phyloP scores from a whole-genome alignment of 2,888 invertebrate genomes.

The Drosophila neotestacea region DNA sequence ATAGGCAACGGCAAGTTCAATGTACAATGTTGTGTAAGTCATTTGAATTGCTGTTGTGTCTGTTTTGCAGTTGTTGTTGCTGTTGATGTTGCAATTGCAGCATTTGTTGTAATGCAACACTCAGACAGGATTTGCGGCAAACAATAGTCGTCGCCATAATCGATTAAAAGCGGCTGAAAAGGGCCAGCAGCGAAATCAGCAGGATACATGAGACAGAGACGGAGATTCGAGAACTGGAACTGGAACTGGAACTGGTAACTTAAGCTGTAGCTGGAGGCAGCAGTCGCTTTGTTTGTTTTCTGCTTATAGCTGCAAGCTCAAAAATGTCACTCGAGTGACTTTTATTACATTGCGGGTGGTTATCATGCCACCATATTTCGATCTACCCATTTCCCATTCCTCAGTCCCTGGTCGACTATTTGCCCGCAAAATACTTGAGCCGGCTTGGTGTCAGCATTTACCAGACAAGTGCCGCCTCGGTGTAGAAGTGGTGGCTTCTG shows the following conservation, averaged over 20 bases:
- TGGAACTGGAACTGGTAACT: conserved; percentile 10
- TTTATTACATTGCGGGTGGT: conserved; percentile 65
- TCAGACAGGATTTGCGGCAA: conserved; percentile 76
- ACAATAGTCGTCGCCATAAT: conserved; percentile 72
- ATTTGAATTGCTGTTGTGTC: conserved; percentile 18
- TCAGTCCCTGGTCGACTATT: conserved; percentile 60
- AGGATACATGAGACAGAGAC: conserved; percentile 14
- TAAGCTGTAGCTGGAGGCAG: conserved; percentile 31
- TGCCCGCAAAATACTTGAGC: conserved; percentile 80
- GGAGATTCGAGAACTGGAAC: not conserved
- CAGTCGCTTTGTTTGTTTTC: conserved; percentile 67
- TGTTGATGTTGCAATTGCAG: conserved; percentile 27
- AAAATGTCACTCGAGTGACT: conserved; percentile 82
- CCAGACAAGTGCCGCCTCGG: conserved; percentile 61
- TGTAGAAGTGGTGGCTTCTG: conserved; percentile 5
- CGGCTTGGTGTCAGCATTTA: conserved; percentile 79
- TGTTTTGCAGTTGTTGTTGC: conserved; percentile 11
- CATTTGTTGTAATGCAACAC: conserved; percentile 58
- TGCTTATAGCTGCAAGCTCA: conserved; percentile 73
- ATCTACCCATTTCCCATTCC: conserved; percentile 3
- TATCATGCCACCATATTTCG: not conserved
- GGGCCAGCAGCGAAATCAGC: conserved; percentile 37
- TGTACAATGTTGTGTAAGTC: conserved; percentile 60
- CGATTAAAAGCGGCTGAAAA: conserved; percentile 73
- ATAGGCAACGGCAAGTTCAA: conserved; percentile 71